These are phyloP conservation scores for Chorisops tibialis DNA, from an alignment of 2,888 invertebrate genomes.

Conservation along the genomic window DNA sequence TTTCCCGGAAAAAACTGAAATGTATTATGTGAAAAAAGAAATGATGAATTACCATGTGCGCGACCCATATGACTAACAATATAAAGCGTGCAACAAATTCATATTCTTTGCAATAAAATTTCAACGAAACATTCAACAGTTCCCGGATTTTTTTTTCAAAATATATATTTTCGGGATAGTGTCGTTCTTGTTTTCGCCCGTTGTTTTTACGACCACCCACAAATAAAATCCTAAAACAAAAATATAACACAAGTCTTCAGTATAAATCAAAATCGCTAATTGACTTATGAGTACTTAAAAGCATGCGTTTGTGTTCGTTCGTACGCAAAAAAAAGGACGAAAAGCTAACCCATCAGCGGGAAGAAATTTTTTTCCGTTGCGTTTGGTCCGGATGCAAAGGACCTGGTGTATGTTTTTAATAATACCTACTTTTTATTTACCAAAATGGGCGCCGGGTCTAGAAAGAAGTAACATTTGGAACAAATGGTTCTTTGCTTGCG, in stretches of 20 bases:
- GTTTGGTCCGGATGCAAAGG: no score
- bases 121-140: conserved; percentile 2
- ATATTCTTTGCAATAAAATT: conserved; percentile 4
- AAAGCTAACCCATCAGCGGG: no score
- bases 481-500: conserved; percentile 2
- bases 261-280: conserved; percentile 21
- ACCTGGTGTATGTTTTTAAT: neutral
- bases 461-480: conserved; percentile 9
- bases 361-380: no score
- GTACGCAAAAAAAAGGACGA: no score
- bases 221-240: neutral
- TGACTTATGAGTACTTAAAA: conserved; percentile 18
- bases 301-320: no score
- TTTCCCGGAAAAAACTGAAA: neutral
- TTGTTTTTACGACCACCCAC: neutral
- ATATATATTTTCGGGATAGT: neutral
- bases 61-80: neutral
- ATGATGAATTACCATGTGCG: conserved; percentile 3
- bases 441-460: neutral
- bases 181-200: neutral
- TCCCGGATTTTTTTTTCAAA: neutral
- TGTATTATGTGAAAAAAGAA: neutral
- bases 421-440: conserved; percentile 1
- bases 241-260: conserved; percentile 3
- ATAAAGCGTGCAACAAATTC: conserved; percentile 7